Conservation (phyloP, 2,888 invertebrate species). For the Aleiodes testaceus region DNA sequence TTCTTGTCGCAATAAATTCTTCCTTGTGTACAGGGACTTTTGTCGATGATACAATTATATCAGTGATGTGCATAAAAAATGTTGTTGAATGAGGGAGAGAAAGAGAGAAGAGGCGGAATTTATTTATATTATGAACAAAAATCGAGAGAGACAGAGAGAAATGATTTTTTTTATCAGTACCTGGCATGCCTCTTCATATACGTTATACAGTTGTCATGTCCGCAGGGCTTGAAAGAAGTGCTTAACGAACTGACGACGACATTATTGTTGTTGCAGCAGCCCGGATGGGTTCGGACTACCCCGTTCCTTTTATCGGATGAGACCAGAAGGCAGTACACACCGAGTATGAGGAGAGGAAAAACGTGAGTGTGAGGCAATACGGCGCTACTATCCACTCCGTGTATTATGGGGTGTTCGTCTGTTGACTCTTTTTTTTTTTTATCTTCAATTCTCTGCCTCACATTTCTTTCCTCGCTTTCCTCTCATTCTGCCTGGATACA, state of each 20-base stretch:
- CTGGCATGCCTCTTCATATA: conserved; percentile 26
- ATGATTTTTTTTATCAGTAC: conserved; percentile 28
- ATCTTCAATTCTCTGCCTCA: not conserved
- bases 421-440: not conserved
- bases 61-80: not conserved
- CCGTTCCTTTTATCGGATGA: conserved; percentile 67
- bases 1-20: conserved; percentile 27
- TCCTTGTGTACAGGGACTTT: not conserved
- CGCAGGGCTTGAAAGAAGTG: conserved; percentile 57
- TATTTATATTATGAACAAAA: not conserved
- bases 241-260: conserved; percentile 68
- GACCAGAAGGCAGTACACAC: conserved; percentile 54
- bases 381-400: conserved; percentile 28
- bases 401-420: conserved; percentile 29
- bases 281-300: conserved; percentile 43
- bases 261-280: conserved; percentile 63
- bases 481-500: conserved; percentile 47
- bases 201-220: conserved; percentile 23
- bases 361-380: conserved; percentile 24
- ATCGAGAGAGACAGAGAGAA: not conserved
- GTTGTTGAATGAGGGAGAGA: no score
- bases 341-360: conserved; percentile 24
- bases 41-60: conserved; percentile 19
- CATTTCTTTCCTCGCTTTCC: conserved; percentile 53
- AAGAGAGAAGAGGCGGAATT: conserved; percentile 1